phyloP scores from a whole-genome alignment of 64 coral and sea anemone species.

The Stichodactyla mertensii region DNA sequence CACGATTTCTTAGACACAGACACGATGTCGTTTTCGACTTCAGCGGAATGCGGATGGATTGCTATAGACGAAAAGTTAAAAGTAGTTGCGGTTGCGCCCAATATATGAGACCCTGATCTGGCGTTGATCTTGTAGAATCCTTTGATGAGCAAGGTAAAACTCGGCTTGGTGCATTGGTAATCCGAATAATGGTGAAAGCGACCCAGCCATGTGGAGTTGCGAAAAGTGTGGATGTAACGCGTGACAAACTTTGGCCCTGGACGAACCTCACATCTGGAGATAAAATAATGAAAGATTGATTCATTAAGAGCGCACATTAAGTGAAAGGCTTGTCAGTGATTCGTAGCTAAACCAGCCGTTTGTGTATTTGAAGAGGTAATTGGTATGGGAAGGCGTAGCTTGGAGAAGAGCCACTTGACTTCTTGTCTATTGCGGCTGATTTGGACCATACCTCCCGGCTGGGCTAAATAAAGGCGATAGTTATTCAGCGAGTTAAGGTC shows the following conservation, averaged over 20 bases:
- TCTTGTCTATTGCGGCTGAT: neutral
- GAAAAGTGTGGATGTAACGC: slow-evolving; percentile 58
- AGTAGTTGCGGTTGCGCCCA: slow-evolving; percentile 31
- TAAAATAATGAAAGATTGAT: slow-evolving; percentile 20
- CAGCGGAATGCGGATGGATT: slow-evolving; percentile 41
- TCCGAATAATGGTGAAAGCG: slow-evolving; percentile 65
- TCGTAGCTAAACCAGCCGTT: neutral
- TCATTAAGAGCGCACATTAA: neutral
- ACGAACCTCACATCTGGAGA: slow-evolving; percentile 75
- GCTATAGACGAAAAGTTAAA: slow-evolving; percentile 72
- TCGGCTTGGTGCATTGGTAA: slow-evolving; percentile 56
- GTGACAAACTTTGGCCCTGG: slow-evolving; percentile 84
- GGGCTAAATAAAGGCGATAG: neutral
- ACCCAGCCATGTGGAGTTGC: slow-evolving; percentile 66
- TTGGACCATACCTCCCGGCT: neutral
- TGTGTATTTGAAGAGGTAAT: neutral
- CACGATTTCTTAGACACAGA: slow-evolving; percentile 47
- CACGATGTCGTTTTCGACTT: slow-evolving; percentile 29
- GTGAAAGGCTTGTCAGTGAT: neutral
- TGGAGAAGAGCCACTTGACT: neutral
- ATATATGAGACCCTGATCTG: neutral
- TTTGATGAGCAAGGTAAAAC: slow-evolving; percentile 47
- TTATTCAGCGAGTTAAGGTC: neutral
- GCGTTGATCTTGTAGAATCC: slow-evolving; percentile 36
- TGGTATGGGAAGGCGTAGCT: neutral